Evolutionary conservation across 2,888 invertebrate genomes (phyloP).

Genomic region (Eupithecia centaureata): DNA sequence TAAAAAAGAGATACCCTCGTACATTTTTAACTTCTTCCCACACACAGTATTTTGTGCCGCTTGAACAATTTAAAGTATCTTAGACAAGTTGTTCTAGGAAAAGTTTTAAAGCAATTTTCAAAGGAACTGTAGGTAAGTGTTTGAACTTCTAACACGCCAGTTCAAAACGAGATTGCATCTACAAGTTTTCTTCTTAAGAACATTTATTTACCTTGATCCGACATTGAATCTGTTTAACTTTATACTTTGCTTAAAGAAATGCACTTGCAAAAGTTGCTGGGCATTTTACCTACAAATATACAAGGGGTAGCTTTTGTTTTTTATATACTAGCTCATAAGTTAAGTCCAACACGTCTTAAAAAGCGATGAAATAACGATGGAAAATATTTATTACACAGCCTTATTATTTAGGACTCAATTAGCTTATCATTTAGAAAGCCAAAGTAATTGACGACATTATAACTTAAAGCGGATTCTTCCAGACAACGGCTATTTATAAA

Average conservation of each 20-base stretch:
- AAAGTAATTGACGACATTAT: too few species aligned
- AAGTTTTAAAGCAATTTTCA: constrained; percentile 5
- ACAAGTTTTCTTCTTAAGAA: constrained; percentile 15
- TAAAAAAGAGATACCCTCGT: too few species aligned
- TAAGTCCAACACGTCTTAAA: background rate
- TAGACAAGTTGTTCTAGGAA: background rate
- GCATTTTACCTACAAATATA: background rate
- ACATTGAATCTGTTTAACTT: constrained; percentile 15
- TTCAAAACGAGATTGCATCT: constrained; percentile 22
- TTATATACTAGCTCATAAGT: background rate
- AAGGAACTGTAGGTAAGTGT: background rate
- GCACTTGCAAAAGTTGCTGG: background rate
- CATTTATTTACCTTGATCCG: constrained; percentile 12
- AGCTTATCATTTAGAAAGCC: too few species aligned
- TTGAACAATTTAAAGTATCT: background rate
- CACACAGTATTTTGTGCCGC: background rate
- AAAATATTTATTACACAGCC: too few species aligned
- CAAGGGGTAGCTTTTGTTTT: background rate
- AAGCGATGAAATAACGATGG: background rate
- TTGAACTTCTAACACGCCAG: constrained; percentile 5
- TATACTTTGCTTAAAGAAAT: background rate
- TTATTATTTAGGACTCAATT: too few species aligned
- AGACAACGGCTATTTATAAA: too few species aligned
- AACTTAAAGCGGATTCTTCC: too few species aligned
- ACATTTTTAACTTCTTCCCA: too few species aligned